phyloP scores from a whole-genome alignment of 2,797 vertebrate species.

The Stomatorhinus walkeri region DNA sequence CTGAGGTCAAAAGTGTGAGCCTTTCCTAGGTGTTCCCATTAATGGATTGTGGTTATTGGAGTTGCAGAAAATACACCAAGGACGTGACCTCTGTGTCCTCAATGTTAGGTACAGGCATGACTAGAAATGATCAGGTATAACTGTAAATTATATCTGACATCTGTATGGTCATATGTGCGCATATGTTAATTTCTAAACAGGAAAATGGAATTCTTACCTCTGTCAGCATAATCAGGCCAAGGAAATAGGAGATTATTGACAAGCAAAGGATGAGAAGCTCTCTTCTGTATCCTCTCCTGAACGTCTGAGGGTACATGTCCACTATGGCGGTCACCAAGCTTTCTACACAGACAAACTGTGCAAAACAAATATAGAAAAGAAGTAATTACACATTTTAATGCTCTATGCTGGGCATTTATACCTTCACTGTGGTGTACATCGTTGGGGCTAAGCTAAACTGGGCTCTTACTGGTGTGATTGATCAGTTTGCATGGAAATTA shows the following conservation, averaged over 20 bases:
- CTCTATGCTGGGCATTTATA: too few species aligned
- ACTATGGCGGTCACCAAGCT: slow-evolving; percentile 95
- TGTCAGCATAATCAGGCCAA: slow-evolving; percentile 91
- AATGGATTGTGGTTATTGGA: not conserved
- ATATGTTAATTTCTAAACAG: not conserved
- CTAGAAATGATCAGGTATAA: not conserved
- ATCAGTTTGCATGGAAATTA: not conserved
- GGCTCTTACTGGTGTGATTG: not conserved
- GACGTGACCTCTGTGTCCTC: not conserved
- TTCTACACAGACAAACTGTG: slow-evolving; percentile 94
- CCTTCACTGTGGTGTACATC: not conserved
- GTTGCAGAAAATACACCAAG: not conserved
- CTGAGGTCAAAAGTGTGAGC: not conserved
- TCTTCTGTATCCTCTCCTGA: slow-evolving; percentile 87
- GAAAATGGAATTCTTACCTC: slow-evolving; percentile 58
- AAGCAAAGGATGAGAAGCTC: slow-evolving; percentile 87
- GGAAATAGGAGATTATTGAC: slow-evolving; percentile 78
- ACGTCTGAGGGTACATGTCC: slow-evolving; percentile 94
- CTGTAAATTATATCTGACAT: not conserved
- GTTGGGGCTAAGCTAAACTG: not conserved
- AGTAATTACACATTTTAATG: not conserved
- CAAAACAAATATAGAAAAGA: not conserved
- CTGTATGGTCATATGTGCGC: not conserved
- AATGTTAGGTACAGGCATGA: not conserved
- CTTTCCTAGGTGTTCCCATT: not conserved